These are phyloP conservation scores for Callimorpha dominula DNA, from an alignment of 2,888 invertebrate species.

Conservation along the genomic window DNA sequence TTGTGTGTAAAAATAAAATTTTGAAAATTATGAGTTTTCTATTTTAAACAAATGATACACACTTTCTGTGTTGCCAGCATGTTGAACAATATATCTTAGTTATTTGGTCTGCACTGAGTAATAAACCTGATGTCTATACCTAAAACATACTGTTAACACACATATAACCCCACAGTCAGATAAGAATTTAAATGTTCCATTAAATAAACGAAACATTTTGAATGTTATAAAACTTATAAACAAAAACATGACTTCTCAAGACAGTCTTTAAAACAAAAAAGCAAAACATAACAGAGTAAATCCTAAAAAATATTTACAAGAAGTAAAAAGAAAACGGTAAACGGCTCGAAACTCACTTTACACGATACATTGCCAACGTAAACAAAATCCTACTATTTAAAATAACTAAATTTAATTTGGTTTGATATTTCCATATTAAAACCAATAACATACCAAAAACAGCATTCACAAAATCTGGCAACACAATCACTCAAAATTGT, in stretches of 20 bases:
- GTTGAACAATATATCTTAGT: not conserved
- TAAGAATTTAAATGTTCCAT: too few species aligned
- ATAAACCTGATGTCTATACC: too few species aligned
- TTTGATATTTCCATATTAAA: not conserved
- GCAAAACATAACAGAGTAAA: too few species aligned
- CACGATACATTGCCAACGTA: not conserved
- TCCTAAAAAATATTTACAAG: too few species aligned
- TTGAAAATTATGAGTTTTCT: not conserved
- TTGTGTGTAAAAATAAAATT: conserved; percentile 42
- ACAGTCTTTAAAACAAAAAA: too few species aligned
- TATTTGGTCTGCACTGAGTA: too few species aligned
- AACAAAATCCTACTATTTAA: not conserved
- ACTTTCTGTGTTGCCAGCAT: not conserved
- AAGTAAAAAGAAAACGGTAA: too few species aligned
- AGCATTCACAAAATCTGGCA: conserved; percentile 3
- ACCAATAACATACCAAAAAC: not conserved
- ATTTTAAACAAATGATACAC: not conserved
- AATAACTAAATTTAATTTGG: not conserved
- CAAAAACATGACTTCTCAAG: too few species aligned
- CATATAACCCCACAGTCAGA: too few species aligned
- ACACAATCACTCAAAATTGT: not conserved
- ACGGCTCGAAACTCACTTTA: not conserved
- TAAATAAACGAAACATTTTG: too few species aligned
- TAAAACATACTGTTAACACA: too few species aligned
- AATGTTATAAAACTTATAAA: too few species aligned